Conservation (phyloP, 2,113 vertebrate genomes). For the Petaurus breviceps region DNA sequence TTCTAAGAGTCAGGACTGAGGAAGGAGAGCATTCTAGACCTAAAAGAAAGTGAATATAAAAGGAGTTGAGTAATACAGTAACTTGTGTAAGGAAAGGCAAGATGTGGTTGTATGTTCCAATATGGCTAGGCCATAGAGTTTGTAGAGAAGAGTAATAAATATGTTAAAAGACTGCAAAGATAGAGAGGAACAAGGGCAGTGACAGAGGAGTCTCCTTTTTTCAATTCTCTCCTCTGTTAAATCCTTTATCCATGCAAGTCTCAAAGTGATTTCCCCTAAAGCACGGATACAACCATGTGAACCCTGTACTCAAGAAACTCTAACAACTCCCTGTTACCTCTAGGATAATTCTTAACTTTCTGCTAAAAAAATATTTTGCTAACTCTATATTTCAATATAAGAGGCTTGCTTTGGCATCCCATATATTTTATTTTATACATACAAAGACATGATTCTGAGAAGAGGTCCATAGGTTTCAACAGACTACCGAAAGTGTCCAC, state of each 20-base stretch:
- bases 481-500: no score
- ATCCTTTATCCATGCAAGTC: background rate
- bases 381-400: no score
- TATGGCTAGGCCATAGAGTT: background rate
- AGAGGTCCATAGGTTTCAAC: no score
- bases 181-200: background rate
- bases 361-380: background rate
- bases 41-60: background rate
- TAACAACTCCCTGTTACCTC: background rate
- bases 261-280: background rate
- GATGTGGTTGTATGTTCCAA: background rate
- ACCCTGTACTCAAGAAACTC: background rate
- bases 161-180: background rate
- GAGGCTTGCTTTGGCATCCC: no score
- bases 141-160: background rate
- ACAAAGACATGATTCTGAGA: no score
- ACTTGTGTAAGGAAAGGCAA: background rate
- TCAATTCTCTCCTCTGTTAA: background rate
- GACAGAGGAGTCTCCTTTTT: background rate
- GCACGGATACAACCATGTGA: background rate
- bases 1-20: no score
- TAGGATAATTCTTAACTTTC: background rate
- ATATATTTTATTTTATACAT: no score
- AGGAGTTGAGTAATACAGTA: background rate
- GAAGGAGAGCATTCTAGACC: background rate